Base-by-base conservation (phyloP, 2,888 invertebrate species). In the Eupithecia pulchellata region DNA sequence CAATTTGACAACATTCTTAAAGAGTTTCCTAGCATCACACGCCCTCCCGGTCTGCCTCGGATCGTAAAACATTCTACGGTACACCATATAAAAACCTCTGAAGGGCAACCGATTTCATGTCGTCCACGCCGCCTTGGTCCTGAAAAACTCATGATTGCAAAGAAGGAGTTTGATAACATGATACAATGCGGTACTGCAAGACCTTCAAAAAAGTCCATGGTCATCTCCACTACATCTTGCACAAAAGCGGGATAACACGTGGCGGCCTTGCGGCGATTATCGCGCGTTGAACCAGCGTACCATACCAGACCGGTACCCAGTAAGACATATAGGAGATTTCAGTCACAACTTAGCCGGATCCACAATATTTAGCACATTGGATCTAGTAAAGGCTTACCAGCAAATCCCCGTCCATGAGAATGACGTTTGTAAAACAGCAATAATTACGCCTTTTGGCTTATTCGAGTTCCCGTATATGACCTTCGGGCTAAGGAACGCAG, bases 381-480 rank as follows among this genome's bases (percentile, higher is more conserved):
- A 52, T 52, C 52, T 52, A 3, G 25, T 52, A 1, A 52, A 52
- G 13, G 52, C 52, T 2, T 52, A 52, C 25, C 52, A 52, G 25
- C 52, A 52, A 63, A 87, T 93, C 6, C 88, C 87, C 4, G 81
- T 88, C 4, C 66, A 70, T 4, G 55, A 69, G 6, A 82, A 79
- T 5, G 87, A 90, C 69, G 81, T 90, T 1, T 61, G 64, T 0
- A 88, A 89, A 73, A 87, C 87, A 0, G 87, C 84, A 0, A 83
- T 86, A 9, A 84, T 74, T 0, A 86, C 86, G 11, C 84, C 68
- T 1, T 73, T 73, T 25, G 66, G 72, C 6, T 13, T 69, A n/a
- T 72, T 32, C 32, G 86, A 1, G 90, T 91, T 69, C 87, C 90
- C 0, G 84, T 84, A 1, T 86, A 90, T 72, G 72, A 86, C 87